Percentiles rank a stretch among this genome's conserved stretches.
These are phyloP conservation scores for Frieseomelitta varia DNA, from an alignment of 1,140 invertebrate genomes.

Conservation along the genomic window DNA sequence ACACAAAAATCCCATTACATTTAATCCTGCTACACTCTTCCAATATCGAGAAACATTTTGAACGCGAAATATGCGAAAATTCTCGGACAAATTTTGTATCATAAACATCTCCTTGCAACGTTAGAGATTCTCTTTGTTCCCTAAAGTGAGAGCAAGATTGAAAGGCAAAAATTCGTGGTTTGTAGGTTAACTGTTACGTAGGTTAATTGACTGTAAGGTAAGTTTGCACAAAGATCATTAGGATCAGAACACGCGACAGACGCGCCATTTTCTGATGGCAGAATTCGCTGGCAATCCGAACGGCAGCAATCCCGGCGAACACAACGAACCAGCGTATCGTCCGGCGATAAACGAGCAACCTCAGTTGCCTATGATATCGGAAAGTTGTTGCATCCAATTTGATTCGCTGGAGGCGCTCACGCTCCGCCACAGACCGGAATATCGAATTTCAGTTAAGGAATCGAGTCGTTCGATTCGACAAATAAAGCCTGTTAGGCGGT, in stretches of 20 bases:
- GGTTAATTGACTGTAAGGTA: too few relatives aligned
- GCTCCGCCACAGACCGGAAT: background rate
- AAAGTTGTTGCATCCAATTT: slow-evolving; percentile 52
- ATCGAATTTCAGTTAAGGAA: slow-evolving; percentile 52
- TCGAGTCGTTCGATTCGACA: slow-evolving; percentile 20
- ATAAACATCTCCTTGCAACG: too few relatives aligned
- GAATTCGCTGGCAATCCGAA: background rate
- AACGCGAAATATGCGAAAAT: too few relatives aligned
- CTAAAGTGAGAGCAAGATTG: too few relatives aligned
- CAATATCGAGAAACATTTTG: too few relatives aligned
- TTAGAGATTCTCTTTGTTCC: too few relatives aligned
- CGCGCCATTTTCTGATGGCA: too few relatives aligned
- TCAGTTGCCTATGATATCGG: slow-evolving; percentile 27
- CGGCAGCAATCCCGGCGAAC: background rate
- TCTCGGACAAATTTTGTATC: too few relatives aligned
- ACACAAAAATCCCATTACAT: too few relatives aligned
- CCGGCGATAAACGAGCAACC: slow-evolving; percentile 11
- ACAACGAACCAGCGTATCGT: slow-evolving; percentile 11
- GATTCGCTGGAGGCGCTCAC: slow-evolving; percentile 21
- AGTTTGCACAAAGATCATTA: background rate
- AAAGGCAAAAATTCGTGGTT: too few relatives aligned
- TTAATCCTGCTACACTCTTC: too few relatives aligned
- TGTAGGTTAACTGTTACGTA: too few relatives aligned
- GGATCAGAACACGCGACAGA: background rate
- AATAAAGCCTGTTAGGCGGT: slow-evolving; percentile 16